Conservation (phyloP, 1,140 invertebrate species). For the Cyclargus thomasi region DNA sequence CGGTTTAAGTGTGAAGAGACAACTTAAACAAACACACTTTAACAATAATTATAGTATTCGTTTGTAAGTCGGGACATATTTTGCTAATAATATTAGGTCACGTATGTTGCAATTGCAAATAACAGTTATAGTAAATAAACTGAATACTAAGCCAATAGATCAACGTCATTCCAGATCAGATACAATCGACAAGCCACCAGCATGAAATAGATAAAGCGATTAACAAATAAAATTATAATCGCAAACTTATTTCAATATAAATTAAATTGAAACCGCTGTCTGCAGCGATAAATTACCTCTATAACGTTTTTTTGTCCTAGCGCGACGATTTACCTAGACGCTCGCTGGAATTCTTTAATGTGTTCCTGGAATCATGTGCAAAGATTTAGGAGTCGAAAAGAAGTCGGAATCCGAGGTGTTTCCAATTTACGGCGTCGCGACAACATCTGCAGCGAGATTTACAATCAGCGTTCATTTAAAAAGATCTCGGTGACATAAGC, state of each 20-base stretch:
- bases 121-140: neutral
- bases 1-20: too few relatives aligned
- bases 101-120: neutral
- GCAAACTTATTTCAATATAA: constrained; percentile 1
- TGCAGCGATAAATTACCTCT: constrained; percentile 2
- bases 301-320: constrained; percentile 4
- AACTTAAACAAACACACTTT: too few relatives aligned
- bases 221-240: constrained; percentile 1
- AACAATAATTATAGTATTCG: too few relatives aligned
- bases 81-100: neutral
- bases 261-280: neutral
- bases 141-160: neutral
- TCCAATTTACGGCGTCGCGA: constrained; percentile 48
- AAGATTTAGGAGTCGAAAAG: constrained; percentile 20
- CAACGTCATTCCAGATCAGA: neutral
- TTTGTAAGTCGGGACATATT: too few relatives aligned
- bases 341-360: constrained; percentile 7
- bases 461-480: constrained; percentile 61
- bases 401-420: constrained; percentile 44
- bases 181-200: neutral
- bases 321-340: constrained; percentile 8
- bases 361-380: constrained; percentile 15
- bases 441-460: constrained; percentile 52
- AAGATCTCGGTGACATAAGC: constrained; percentile 55
- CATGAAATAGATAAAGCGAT: neutral